These are phyloP conservation scores for Protobothrops mucrosquamatus DNA, from an alignment of 2,113 vertebrate species.

Conservation along the genomic window DNA sequence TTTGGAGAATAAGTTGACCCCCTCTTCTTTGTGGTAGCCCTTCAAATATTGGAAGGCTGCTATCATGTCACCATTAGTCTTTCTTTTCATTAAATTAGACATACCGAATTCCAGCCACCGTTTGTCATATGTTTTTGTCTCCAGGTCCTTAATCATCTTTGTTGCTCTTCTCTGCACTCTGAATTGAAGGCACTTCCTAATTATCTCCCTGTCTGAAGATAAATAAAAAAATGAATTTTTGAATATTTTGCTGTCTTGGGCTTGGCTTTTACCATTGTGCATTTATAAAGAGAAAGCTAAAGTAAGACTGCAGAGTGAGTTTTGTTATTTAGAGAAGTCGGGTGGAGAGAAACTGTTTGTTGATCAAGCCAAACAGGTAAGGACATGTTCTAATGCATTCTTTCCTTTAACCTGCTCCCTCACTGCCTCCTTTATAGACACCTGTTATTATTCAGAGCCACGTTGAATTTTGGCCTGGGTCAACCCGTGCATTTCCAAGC, in stretches of 20 bases:
- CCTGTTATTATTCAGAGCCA: slow-evolving; percentile 2
- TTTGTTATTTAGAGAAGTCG: not conserved
- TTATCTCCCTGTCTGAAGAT: not conserved
- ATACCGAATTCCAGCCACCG: not conserved
- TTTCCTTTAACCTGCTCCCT: slow-evolving; percentile 30
- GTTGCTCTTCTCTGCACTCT: not conserved
- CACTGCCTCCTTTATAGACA: not conserved
- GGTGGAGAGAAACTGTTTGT: not conserved
- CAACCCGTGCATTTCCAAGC: slow-evolving; percentile 27
- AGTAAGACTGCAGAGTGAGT: not conserved
- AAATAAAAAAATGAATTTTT: not conserved
- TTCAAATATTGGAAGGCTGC: not conserved
- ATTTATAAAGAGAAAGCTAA: not conserved
- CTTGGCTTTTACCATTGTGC: not conserved
- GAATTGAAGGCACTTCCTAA: not conserved
- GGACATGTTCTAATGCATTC: not conserved
- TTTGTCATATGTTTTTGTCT: not conserved
- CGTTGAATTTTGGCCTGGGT: not conserved
- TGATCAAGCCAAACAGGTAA: not conserved
- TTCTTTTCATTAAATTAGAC: not conserved
- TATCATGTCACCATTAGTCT: not conserved
- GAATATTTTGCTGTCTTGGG: not conserved
- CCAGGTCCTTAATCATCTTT: not conserved
- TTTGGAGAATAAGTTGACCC: not conserved
- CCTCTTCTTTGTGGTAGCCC: not conserved